Conservation (phyloP, 2,888 invertebrate species). For the Lutraria lutraria region DNA sequence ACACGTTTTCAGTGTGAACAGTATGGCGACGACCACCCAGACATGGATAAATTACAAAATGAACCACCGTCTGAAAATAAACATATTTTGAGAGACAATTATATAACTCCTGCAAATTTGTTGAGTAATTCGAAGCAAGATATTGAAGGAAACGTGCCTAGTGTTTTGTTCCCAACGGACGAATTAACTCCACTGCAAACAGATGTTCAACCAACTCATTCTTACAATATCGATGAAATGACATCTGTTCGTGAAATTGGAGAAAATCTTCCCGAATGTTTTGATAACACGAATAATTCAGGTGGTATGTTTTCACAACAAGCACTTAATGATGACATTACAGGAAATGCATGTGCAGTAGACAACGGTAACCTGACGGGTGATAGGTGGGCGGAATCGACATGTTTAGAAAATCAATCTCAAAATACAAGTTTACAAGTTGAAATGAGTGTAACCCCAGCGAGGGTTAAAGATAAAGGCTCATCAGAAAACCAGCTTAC, state of each 20-base stretch:
- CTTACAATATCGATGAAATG: not conserved
- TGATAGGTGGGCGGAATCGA: not conserved
- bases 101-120: constrained; percentile 19
- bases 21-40: not conserved
- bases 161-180: not conserved
- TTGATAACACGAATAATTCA: constrained; percentile 27
- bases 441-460: not conserved
- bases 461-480: not conserved
- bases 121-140: not conserved
- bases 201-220: constrained; percentile 14
- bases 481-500: not conserved
- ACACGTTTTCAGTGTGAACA: not conserved
- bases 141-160: constrained; percentile 25
- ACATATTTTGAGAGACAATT: constrained; percentile 6
- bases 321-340: constrained; percentile 19
- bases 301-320: constrained; percentile 32
- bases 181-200: constrained; percentile 23
- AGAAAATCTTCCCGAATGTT: constrained; percentile 32
- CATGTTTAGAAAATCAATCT: not conserved
- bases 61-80: not conserved
- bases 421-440: not conserved
- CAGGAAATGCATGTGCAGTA: constrained; percentile 1
- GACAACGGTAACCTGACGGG: not conserved
- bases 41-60: not conserved
- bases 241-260: constrained; percentile 33